These are phyloP conservation scores for Chiloscyllium plagiosum DNA, from an alignment of 2,113 vertebrate species.

Conservation along the genomic window DNA sequence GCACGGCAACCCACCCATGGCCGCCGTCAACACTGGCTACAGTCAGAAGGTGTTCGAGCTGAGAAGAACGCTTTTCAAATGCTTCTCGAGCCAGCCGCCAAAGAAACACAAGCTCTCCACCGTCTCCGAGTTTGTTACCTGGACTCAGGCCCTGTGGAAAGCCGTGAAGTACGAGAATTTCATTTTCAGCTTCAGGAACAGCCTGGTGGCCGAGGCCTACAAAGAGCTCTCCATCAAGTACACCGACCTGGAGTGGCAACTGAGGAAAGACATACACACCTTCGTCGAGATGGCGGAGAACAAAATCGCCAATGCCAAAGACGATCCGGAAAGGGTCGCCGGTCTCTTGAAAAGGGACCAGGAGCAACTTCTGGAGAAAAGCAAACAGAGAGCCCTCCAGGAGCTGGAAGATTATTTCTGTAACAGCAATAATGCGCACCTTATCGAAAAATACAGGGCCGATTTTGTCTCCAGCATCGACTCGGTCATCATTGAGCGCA, in stretches of 20 bases:
- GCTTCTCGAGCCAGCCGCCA: constrained; percentile 40
- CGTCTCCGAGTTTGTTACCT: constrained; percentile 47
- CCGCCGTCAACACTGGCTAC: constrained; percentile 54
- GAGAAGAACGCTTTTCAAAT: constrained; percentile 48
- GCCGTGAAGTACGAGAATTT: constrained; percentile 51
- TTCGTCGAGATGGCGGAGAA: neutral
- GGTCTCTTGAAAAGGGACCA: neutral
- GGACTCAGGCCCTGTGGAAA: constrained; percentile 53
- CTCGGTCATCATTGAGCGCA: neutral
- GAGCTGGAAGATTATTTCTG: constrained; percentile 26
- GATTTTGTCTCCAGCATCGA: constrained; percentile 33
- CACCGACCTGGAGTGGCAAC: constrained; percentile 45
- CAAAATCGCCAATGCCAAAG: neutral
- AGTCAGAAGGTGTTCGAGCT: constrained; percentile 52
- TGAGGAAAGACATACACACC: neutral
- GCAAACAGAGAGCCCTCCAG: neutral
- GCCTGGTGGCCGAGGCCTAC: constrained; percentile 55
- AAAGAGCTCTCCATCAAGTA: constrained; percentile 49
- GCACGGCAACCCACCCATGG: constrained; percentile 60
- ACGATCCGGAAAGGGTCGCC: neutral
- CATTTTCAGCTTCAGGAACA: constrained; percentile 51
- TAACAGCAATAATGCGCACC: neutral
- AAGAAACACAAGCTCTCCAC: constrained; percentile 10
- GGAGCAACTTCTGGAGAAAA: neutral
- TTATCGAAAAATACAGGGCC: constrained; percentile 36